Conservation (phyloP, 2,888 invertebrate species). For the Polyommatus iphigenia region DNA sequence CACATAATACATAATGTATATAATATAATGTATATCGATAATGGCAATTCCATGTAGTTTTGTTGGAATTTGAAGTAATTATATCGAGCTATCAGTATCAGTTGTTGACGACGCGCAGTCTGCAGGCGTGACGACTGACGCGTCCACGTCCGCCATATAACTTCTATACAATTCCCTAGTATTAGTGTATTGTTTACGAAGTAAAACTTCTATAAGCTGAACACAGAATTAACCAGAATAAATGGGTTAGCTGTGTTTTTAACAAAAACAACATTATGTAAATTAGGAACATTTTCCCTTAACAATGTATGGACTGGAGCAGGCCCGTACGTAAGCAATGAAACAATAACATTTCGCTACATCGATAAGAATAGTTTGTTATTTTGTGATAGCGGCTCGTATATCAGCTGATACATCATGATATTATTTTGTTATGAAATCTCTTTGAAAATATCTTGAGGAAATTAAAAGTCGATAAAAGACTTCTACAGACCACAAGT, state of each 20-base stretch:
- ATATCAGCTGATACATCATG: slow-evolving; percentile 26
- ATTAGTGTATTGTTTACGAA: neutral
- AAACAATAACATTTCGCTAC: neutral
- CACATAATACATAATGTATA: too few relatives aligned
- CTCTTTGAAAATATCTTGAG: neutral
- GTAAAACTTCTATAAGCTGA: neutral
- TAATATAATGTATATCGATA: neutral
- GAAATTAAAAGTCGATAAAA: neutral
- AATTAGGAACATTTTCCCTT: neutral
- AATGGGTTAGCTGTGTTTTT: neutral
- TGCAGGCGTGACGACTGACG: slow-evolving; percentile 31
- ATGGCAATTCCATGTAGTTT: slow-evolving; percentile 10
- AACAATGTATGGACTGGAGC: neutral
- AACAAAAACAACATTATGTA: neutral
- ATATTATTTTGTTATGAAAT: neutral
- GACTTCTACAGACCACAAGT: too few relatives aligned
- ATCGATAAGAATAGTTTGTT: slow-evolving; percentile 19
- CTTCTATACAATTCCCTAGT: neutral
- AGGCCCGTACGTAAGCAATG: neutral
- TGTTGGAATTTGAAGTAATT: slow-evolving; percentile 22
- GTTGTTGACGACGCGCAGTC: slow-evolving; percentile 36
- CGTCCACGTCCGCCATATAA: neutral
- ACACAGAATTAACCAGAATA: neutral
- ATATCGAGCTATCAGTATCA: slow-evolving; percentile 2
- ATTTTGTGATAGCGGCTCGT: neutral